Evolutionary conservation across 2,797 vertebrate species (phyloP).

Genomic region (Mionectes olivaceus): DNA sequence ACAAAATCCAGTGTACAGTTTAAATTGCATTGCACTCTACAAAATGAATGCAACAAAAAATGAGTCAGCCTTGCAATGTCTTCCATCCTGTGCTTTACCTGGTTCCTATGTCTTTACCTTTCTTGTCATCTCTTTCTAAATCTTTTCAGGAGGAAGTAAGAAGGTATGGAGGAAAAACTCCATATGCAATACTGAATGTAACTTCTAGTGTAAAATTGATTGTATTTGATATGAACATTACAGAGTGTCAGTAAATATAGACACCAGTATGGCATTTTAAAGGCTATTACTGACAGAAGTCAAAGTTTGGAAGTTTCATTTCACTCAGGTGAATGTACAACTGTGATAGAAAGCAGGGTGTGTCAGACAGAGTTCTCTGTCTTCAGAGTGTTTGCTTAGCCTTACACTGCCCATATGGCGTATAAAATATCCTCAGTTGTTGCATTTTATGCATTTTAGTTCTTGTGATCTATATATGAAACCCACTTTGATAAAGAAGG

Average conservation of each 20-base stretch:
- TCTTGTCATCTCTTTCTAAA: neutral
- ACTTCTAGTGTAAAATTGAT: neutral
- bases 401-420: neutral
- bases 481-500: neutral
- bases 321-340: neutral
- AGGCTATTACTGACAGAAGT: neutral
- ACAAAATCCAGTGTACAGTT: neutral
- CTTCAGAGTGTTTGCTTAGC: neutral
- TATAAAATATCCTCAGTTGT: neutral
- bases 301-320: neutral
- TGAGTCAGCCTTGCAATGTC: neutral
- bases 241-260: neutral
- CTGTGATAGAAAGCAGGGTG: neutral
- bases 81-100: neutral
- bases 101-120: neutral
- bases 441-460: neutral
- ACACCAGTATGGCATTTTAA: neutral
- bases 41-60: neutral
- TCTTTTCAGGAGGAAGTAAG: neutral
- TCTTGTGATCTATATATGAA: neutral
- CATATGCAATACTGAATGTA: neutral
- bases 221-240: neutral
- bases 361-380: neutral
- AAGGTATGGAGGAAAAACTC: neutral
- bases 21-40: neutral